phyloP scores from a whole-genome alignment of 2,797 vertebrate genomes.

The Acanthiza pusilla region DNA sequence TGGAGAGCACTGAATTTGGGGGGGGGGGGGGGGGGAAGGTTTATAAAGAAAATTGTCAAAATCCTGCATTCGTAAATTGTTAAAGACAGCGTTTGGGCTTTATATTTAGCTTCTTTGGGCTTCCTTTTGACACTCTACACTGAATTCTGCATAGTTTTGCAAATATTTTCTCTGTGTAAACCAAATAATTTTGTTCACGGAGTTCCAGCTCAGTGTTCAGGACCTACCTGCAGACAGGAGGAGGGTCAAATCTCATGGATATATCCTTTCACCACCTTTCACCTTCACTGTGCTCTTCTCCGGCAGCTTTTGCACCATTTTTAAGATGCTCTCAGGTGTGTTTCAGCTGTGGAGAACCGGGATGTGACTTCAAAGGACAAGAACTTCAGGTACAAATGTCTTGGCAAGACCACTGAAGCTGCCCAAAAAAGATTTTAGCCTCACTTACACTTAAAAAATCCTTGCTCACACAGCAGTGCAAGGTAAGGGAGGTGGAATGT shows the following conservation, averaged over 20 bases:
- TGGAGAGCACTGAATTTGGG: background rate
- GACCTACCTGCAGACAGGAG: background rate
- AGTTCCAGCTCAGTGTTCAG: background rate
- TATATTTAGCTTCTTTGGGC: background rate
- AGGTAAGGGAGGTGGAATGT: background rate
- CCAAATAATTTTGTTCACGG: background rate
- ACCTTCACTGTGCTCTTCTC: background rate
- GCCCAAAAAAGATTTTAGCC: background rate
- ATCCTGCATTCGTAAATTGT: background rate
- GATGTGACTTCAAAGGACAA: background rate
- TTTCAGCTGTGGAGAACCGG: background rate
- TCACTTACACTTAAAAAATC: background rate
- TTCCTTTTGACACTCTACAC: background rate
- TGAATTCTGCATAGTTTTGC: background rate
- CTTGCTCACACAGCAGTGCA: rapidly evolving
- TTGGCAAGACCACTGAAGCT: background rate
- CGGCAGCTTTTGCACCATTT: background rate
- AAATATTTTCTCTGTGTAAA: background rate
- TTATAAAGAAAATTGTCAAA: background rate
- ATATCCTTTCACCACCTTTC: background rate
- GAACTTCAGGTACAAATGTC: background rate
- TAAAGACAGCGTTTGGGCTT: background rate
- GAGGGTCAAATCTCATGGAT: rapidly evolving
- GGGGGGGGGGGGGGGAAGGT: too few species aligned
- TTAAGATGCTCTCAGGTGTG: background rate